Evolutionary conservation across 2,888 invertebrate genomes (phyloP).

Genomic region (Andricus curvator): DNA sequence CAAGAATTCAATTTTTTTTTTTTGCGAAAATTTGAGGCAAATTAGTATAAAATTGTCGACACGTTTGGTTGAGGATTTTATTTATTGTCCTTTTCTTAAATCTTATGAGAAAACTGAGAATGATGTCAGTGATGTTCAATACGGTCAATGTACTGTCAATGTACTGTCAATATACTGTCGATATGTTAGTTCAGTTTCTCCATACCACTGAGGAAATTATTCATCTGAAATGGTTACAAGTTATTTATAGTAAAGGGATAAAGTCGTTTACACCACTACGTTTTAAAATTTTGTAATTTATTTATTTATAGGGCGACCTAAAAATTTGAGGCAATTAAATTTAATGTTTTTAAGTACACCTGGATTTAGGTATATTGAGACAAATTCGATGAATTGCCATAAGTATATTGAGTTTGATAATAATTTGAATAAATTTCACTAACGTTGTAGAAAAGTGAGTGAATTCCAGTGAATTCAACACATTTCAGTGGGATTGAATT

Average conservation of each 20-base stretch:
- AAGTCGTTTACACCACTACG: neutral
- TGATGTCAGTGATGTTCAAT: neutral
- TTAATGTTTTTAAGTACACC: no score
- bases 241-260: neutral
- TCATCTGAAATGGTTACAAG: constrained; percentile 9
- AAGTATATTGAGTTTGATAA: no score
- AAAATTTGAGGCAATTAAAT: neutral
- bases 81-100: neutral
- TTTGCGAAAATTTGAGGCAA: no score
- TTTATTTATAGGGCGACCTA: neutral
- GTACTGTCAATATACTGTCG: constrained; percentile 53
- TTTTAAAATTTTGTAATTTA: neutral
- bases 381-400: no score
- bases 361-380: no score
- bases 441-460: no score
- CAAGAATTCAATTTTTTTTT: neutral
- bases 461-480: no score
- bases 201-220: constrained; percentile 40
- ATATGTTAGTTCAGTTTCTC: constrained; percentile 52
- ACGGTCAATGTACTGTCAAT: constrained; percentile 52
- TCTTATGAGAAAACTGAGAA: neutral
- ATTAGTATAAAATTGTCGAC: no score
- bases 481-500: no score
- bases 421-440: no score
- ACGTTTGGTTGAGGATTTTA: no score